A percentile compares a stretch with the other conserved stretches of the same genome.
These are phyloP conservation scores for Bambusicola thoracicus DNA, from an alignment of 2,113 vertebrate genomes.

Conservation along the genomic window DNA sequence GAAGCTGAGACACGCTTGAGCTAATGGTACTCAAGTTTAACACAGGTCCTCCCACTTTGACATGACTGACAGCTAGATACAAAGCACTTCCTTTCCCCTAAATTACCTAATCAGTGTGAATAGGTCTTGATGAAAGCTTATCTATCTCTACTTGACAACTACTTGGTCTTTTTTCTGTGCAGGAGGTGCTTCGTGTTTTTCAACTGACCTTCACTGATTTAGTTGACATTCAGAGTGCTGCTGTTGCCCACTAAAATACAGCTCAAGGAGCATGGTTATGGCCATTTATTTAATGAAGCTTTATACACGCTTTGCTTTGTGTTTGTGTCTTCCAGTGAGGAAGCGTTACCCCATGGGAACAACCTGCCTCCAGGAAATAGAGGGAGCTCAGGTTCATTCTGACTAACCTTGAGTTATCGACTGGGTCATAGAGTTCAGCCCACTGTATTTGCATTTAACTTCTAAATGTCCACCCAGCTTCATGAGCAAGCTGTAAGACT, in stretches of 20 bases:
- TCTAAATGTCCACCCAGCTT: background rate
- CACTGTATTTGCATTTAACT: background rate
- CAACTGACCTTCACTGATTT: background rate
- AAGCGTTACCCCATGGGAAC: background rate
- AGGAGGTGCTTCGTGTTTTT: background rate
- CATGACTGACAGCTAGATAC: background rate
- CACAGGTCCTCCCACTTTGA: background rate
- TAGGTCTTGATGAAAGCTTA: background rate
- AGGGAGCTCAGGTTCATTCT: background rate
- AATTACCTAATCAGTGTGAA: background rate
- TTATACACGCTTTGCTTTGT: background rate
- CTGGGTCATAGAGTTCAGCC: background rate
- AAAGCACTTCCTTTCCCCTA: background rate
- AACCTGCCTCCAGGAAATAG: background rate
- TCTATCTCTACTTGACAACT: background rate
- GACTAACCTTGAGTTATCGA: background rate
- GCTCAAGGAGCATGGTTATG: background rate
- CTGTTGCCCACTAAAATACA: background rate
- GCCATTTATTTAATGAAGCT: background rate
- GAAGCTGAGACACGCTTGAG: background rate
- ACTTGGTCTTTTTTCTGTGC: background rate
- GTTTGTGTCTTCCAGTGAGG: background rate
- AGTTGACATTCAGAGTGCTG: background rate
- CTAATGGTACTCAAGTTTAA: background rate
- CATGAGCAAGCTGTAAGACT: background rate